phyloP scores from a whole-genome alignment of 2,797 vertebrate genomes.

The Tenualosa ilisha region DNA sequence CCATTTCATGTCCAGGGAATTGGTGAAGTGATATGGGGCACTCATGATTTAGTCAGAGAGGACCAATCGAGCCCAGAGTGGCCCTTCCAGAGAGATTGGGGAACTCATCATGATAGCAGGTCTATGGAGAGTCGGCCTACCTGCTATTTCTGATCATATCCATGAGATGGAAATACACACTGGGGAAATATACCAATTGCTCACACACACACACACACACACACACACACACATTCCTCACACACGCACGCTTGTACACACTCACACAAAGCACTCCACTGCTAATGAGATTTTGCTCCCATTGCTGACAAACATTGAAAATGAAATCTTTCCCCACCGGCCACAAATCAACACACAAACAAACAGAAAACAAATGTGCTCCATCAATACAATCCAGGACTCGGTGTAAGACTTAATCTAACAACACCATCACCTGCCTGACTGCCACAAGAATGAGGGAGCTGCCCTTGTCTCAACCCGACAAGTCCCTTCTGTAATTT shows the following conservation, averaged over 20 bases:
- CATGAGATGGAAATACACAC: conserved; percentile 15
- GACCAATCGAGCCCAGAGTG: neutral
- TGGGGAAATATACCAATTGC: conserved; percentile 29
- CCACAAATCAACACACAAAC: conserved; percentile 13
- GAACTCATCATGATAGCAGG: neutral
- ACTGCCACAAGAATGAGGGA: neutral
- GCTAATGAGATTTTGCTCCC: conserved; percentile 1
- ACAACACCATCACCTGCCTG: neutral
- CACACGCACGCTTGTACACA: neutral
- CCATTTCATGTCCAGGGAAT: neutral
- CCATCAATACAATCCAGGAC: neutral
- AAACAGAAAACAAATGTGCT: conserved; percentile 14
- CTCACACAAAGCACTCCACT: conserved; percentile 4
- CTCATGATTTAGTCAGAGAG: neutral
- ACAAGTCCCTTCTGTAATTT: neutral
- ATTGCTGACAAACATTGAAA: neutral
- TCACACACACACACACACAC: neutral
- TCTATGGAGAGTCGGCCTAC: conserved; percentile 24
- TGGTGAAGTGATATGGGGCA: neutral
- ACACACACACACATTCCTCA: neutral
- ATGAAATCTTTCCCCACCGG: neutral
- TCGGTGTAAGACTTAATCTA: neutral
- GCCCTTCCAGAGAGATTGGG: neutral
- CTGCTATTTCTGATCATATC: conserved; percentile 32
- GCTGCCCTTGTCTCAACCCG: neutral